Conservation (phyloP, 2,888 invertebrate genomes). For the Priocnemis perturbator region DNA sequence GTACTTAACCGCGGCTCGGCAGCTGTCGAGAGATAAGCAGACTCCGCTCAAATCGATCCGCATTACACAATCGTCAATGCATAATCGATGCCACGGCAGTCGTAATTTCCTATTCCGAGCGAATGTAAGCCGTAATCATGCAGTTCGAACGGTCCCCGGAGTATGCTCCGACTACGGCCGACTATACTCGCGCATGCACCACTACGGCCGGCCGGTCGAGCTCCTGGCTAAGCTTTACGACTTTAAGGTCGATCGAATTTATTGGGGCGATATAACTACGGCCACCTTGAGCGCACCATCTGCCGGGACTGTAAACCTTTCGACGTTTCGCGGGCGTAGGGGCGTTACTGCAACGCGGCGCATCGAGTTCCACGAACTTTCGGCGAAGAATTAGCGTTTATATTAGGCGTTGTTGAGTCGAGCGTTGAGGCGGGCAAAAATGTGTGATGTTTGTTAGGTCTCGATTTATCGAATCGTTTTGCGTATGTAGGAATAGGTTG, state of each 20-base stretch:
- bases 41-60: too few relatives aligned
- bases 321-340: slow-evolving; percentile 2
- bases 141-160: slow-evolving; percentile 17
- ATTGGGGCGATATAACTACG: slow-evolving; percentile 21
- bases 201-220: background rate
- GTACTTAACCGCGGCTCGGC: too few relatives aligned
- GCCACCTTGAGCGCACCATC: slow-evolving; percentile 33
- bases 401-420: too few relatives aligned
- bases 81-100: slow-evolving; percentile 18
- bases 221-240: slow-evolving; percentile 30
- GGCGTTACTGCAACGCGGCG: slow-evolving; percentile 1
- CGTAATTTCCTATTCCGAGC: slow-evolving; percentile 35
- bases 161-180: background rate
- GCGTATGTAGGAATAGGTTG: too few relatives aligned
- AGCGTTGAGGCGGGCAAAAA: too few relatives aligned
- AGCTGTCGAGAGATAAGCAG: too few relatives aligned
- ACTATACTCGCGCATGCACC: background rate
- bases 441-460: too few relatives aligned
- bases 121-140: slow-evolving; percentile 28
- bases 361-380: background rate
- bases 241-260: slow-evolving; percentile 34
- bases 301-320: slow-evolving; percentile 40
- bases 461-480: too few relatives aligned
- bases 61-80: too few relatives aligned
- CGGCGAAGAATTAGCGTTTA: slow-evolving; percentile 5